Conservation (phyloP, 2,113 vertebrate genomes). For the Gavia stellata region DNA sequence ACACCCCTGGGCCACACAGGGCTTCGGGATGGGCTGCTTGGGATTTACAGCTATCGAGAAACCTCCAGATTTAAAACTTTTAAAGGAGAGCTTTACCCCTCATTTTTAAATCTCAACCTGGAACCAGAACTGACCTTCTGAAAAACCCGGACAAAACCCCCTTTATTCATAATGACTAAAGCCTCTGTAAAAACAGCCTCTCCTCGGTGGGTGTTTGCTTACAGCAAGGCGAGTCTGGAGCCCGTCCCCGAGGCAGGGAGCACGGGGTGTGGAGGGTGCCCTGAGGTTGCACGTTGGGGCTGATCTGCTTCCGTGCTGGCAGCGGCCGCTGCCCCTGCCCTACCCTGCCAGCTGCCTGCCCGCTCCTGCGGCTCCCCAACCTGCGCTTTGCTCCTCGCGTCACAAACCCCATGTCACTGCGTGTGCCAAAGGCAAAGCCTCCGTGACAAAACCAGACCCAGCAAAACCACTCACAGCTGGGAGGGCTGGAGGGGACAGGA, state of each 20-base stretch:
- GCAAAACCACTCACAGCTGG: background rate
- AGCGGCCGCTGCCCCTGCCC: background rate
- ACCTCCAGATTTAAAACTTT: background rate
- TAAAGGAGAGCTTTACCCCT: background rate
- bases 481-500: background rate
- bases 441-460: background rate
- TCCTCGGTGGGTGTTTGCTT: background rate
- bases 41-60: background rate
- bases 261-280: background rate
- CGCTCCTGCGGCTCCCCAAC: background rate
- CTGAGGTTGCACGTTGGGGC: background rate
- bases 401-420: fast-evolving
- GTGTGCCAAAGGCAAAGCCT: background rate
- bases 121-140: background rate
- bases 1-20: background rate
- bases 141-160: background rate
- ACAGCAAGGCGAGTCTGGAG: background rate
- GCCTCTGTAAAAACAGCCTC: background rate
- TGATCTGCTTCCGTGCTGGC: fast-evolving
- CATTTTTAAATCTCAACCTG: background rate
- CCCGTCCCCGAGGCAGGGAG: fast-evolving
- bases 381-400: fast-evolving
- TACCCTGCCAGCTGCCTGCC: background rate
- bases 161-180: background rate
- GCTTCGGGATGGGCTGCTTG: background rate